Evolutionary conservation across 2,888 invertebrate genomes (phyloP), one percentile per base, ranked within the genome.

Genomic region (Crematogaster levior): DNA sequence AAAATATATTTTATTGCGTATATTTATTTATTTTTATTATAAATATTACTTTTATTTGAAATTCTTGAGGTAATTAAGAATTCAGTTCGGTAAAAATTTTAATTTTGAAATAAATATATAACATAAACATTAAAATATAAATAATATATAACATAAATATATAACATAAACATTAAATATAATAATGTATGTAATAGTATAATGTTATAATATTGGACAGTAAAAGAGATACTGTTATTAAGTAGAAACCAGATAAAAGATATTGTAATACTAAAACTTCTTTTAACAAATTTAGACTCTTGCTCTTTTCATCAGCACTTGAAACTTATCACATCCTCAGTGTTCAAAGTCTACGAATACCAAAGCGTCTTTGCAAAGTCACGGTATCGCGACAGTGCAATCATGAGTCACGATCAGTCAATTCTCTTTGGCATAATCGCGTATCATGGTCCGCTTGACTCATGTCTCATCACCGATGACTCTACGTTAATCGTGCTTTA

Each of bases 331-430:
- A 18, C n/a, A 34, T 43, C 18, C 10, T 18, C 40, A 43, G 5
- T 18, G 56, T 68, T 21, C 68, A 68, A 79, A 68, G 77, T 79
- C 56, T 53, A 53, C 68, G 24, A 56, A 5, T 34, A 34, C 53
- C n/a, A 34, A 79, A 79, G 43, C 34, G 21, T 66, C n/a, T 68
- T 34, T 56, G 68, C 56, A 24, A 43, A 24, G 68, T 79, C 68
- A 68, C 30, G 30, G 27, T 15, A 51, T 24, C 51, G 63, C 77
- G 66, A 66, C 77, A 66, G 30, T 40, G 68, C 24, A 34, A 66
- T 66, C 21, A 24, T 79, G 77, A 79, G 34, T 79, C 77, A 79
- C 51, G 68, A 68, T 66, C 68, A 68, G 68, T 79, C 77, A 77
- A 53, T 66, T 77, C 53, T 53, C 66, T 66, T 56, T 21, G 21